Evolutionary conservation across 2,113 vertebrate species (phyloP).

Genomic region (Rhegmatorhina hoffmannsi): DNA sequence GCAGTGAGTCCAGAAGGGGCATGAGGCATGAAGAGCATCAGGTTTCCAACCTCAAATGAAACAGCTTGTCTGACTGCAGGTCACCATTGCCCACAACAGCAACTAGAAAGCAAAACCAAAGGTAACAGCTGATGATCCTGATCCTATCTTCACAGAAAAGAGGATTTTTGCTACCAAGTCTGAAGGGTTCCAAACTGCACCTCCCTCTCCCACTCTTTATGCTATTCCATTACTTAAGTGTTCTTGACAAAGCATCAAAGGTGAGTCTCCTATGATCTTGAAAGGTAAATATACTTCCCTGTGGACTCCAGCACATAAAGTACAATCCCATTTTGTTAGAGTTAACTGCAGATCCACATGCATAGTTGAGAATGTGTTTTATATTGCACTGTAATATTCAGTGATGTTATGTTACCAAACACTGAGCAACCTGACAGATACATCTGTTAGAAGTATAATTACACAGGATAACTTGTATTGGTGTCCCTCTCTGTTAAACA

Average conservation of each 20-base stretch:
- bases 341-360: not conserved
- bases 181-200: not conserved
- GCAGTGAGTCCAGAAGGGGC: not conserved
- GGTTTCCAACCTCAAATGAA: not conserved
- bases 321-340: not conserved
- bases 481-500: slow-evolving; percentile 46
- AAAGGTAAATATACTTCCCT: not conserved
- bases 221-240: not conserved
- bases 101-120: not conserved
- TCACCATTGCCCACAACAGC: not conserved
- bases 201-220: not conserved
- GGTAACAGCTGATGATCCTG: not conserved
- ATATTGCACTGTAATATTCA: not conserved
- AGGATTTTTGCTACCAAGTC: not conserved
- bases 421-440: slow-evolving; percentile 34
- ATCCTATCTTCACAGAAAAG: not conserved
- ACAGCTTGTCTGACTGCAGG: not conserved
- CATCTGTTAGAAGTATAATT: slow-evolving; percentile 56
- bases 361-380: not conserved
- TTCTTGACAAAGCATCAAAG: not conserved
- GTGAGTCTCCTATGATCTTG: rapidly evolving
- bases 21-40: not conserved
- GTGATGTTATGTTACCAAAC: slow-evolving; percentile 17
- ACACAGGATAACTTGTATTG: slow-evolving; percentile 31
- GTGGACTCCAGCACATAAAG: not conserved